Conservation (phyloP, 2,797 vertebrate species). For the Peromyscus eremicus region DNA sequence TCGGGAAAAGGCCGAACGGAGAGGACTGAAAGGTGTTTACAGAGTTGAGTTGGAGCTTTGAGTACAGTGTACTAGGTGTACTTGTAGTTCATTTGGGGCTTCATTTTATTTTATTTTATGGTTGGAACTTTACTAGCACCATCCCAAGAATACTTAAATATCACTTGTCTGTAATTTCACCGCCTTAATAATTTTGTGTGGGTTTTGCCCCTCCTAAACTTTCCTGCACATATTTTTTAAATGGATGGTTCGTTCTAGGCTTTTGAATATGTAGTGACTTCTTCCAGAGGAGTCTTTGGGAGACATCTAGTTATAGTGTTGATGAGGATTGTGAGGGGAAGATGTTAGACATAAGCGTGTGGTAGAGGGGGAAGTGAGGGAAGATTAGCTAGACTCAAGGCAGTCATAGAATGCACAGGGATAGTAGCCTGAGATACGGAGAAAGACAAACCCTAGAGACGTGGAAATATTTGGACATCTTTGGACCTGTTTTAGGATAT, state of each 20-base stretch:
- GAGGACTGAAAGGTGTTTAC: neutral
- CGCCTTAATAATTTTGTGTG: constrained; percentile 31
- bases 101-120: constrained; percentile 26
- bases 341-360: constrained; percentile 50
- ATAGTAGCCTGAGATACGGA: neutral
- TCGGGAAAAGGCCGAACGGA: neutral
- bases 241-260: constrained; percentile 38
- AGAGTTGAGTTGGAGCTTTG: neutral
- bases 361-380: constrained; percentile 53
- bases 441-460: neutral
- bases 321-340: neutral
- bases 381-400: constrained; percentile 33
- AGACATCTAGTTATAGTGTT: constrained; percentile 46
- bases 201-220: constrained; percentile 50
- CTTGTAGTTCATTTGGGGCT: constrained; percentile 38
- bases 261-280: constrained; percentile 61
- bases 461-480: constrained; percentile 35
- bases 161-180: constrained; percentile 32
- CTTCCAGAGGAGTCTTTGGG: constrained; percentile 59
- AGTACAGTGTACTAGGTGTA: constrained; percentile 31
- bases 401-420: neutral
- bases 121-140: constrained; percentile 39
- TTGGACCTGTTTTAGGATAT: constrained; percentile 4
- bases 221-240: constrained; percentile 60
- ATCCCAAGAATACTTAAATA: constrained; percentile 41